A percentile compares a stretch with the other conserved stretches of the same genome.
Evolutionary conservation across 1,140 invertebrate genomes (phyloP).

Genomic region (Vanessa tameamea): DNA sequence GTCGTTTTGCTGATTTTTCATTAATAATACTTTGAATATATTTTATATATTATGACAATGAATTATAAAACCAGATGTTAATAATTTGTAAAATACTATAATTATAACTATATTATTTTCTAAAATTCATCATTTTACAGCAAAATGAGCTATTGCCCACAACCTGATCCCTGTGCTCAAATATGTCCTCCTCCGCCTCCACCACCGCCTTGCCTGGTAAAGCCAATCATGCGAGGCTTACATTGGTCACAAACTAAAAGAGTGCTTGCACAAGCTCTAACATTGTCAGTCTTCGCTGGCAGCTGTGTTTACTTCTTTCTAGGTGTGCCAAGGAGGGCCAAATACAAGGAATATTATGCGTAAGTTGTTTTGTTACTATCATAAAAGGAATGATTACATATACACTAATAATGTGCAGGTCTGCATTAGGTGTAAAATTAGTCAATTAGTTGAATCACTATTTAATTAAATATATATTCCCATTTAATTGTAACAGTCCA

Average conservation of each 20-base stretch:
- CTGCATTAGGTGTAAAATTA: too few relatives aligned
- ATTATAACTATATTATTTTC: background rate
- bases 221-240: constrained; percentile 63
- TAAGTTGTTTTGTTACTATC: constrained; percentile 42
- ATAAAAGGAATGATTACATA: background rate
- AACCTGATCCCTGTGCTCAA: constrained; percentile 49
- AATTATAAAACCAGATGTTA: too few relatives aligned
- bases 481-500: too few relatives aligned
- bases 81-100: background rate
- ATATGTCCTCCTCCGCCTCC: constrained; percentile 54
- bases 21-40: too few relatives aligned
- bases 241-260: constrained; percentile 59
- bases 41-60: too few relatives aligned
- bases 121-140: constrained; percentile 26
- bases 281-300: constrained; percentile 41
- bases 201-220: constrained; percentile 49
- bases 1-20: too few relatives aligned
- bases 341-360: constrained; percentile 64
- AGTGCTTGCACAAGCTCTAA: constrained; percentile 41
- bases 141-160: constrained; percentile 53
- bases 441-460: too few relatives aligned
- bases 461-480: too few relatives aligned
- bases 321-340: constrained; percentile 39
- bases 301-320: constrained; percentile 45
- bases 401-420: too few relatives aligned